Base-by-base conservation (phyloP, 2,888 invertebrate species). In the Drosophila niveifrons region DNA sequence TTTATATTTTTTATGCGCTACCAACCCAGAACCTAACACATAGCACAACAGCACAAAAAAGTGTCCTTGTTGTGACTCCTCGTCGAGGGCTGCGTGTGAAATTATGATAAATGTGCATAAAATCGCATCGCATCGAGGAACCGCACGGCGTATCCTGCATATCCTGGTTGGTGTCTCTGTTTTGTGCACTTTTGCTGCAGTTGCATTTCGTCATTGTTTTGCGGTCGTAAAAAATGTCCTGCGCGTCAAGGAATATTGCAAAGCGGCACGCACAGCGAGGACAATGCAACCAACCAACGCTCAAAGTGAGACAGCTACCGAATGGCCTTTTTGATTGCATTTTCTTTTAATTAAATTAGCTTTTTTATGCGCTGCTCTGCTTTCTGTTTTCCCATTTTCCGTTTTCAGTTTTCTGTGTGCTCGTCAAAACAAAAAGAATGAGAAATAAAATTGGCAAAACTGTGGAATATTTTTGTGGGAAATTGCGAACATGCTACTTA, bases 301-400 rank as follows among this genome's bases (percentile, higher is more conserved):
- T 4, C 11, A 18, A 9, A 46, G 47, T 8, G 41, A 52, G 34
- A 53, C 36, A 31, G 52, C 41, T 31, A 51, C 56, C 63, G 62
- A 83, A 87, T 87, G 82, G 78, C 78, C 78, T 75, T 88, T 88
- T 86, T 86, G 74, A 86, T 86, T 88, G 85, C 85, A 80, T 88
- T 88, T 86, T 88, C 85, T 83, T 86, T 86, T 86, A 86, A 86
- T 86, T 86, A 88, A 86, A 86, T 86, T 86, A 86, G 88, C 85
- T 86, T 80, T 79, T 88, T 81, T 83, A 88, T 84, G 82, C 69
- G 78, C 64, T 81, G 78, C 76, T 79, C 79, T 84, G 82, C 79
- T 83, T 81, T 70, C 64, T 66, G 78, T 86, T 78, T 80, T 36
- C 6, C 4, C n/a, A n/a, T n/a, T 83, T 81, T 70, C 64, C 65